phyloP scores from a whole-genome alignment of 1,140 invertebrate genomes.

The Psilanteris sp. region DNA sequence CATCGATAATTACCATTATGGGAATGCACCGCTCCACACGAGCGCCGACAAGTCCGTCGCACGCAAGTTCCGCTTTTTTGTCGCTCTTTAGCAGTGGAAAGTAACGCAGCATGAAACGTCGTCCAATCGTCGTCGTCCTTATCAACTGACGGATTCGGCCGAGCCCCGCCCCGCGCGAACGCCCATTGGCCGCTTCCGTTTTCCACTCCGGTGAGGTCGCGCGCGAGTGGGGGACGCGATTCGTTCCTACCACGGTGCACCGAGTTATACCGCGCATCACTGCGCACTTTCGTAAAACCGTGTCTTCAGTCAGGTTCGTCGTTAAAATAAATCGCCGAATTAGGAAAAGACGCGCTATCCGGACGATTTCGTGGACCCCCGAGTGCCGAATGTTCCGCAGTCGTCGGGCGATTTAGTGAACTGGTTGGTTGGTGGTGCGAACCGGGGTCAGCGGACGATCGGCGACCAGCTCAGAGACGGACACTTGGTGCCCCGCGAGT shows the following conservation, averaged over 20 bases:
- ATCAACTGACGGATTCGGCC: conserved; percentile 21
- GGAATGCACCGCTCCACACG: conserved; percentile 51
- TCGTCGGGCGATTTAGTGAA: not conserved
- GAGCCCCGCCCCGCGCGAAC: conserved; percentile 34
- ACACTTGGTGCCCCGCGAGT: conserved; percentile 6
- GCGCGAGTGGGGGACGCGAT: conserved; percentile 20
- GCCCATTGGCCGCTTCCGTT: conserved; percentile 43
- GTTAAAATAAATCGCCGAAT: conserved; percentile 21
- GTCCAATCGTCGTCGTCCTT: conserved; percentile 45
- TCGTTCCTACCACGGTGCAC: conserved; percentile 8
- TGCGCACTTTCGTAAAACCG: conserved; percentile 58
- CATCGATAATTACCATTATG: conserved; percentile 60
- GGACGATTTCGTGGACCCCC: conserved; percentile 1
- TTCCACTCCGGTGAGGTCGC: conserved; percentile 14
- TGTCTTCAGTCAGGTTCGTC: conserved; percentile 39
- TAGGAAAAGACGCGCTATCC: conserved; percentile 5
- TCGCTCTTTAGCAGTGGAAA: conserved; percentile 44
- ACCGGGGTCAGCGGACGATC: no score
- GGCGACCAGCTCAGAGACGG: not conserved
- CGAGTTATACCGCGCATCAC: conserved; percentile 39
- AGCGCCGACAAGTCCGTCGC: conserved; percentile 54
- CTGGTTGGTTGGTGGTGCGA: no score
- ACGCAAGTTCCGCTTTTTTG: conserved; percentile 60
- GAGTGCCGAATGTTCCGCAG: not conserved
- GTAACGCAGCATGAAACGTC: conserved; percentile 38